phyloP scores from a whole-genome alignment of 2,797 vertebrate species.

The Pterois miles region DNA sequence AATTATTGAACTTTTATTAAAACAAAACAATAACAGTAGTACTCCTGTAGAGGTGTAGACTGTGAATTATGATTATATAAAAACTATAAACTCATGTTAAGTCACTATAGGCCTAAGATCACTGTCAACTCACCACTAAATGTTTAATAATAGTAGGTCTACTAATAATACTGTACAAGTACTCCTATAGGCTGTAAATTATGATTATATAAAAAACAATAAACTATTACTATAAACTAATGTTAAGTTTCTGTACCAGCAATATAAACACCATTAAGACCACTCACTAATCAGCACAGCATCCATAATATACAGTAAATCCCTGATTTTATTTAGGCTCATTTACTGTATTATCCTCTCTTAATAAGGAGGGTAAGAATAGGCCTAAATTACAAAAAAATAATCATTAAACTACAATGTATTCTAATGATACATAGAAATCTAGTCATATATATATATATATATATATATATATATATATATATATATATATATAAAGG shows the following conservation, averaged over 20 bases:
- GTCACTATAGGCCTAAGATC: too few species aligned
- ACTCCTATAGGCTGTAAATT: neutral
- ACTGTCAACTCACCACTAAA: too few species aligned
- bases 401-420: neutral
- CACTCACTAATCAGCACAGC: constrained; percentile 12
- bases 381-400: neutral
- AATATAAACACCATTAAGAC: constrained; percentile 12
- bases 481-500: too few species aligned
- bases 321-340: neutral
- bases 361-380: neutral
- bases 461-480: too few species aligned
- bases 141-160: too few species aligned
- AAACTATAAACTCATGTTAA: neutral
- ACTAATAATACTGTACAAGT: neutral
- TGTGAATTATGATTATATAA: neutral
- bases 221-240: neutral
- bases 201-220: neutral
- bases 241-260: neutral
- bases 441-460: too few species aligned
- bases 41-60: neutral
- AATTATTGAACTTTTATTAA: too few species aligned
- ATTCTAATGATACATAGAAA: neutral
- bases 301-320: constrained; percentile 1
- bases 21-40: too few species aligned
- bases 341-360: too few species aligned